phyloP scores from a whole-genome alignment of 2,113 vertebrate species.

The Columba janthina region DNA sequence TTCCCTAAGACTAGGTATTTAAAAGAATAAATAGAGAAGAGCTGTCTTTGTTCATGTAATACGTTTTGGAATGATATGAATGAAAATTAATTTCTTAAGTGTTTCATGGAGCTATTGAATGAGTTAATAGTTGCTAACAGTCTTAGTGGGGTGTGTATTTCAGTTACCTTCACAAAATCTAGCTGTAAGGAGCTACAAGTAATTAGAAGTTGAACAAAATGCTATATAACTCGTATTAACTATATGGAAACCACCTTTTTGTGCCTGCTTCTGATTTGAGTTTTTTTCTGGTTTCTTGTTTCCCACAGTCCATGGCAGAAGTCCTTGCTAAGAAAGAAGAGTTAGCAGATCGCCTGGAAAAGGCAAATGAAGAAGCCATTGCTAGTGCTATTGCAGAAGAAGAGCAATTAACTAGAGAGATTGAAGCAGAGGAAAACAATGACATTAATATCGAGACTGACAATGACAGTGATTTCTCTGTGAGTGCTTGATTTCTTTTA shows the following conservation, averaged over 20 bases:
- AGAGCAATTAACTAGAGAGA: conserved; percentile 95
- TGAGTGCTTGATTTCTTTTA: conserved; percentile 70
- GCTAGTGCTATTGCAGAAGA: conserved; percentile 98
- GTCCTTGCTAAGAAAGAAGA: conserved; percentile 98
- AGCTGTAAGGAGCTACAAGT: neutral
- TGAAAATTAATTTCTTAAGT: neutral
- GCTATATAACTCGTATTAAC: neutral
- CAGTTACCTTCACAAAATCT: neutral
- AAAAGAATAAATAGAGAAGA: neutral
- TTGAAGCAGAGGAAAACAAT: conserved; percentile 93
- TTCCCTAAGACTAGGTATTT: neutral
- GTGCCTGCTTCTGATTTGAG: neutral
- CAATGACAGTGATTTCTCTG: conserved; percentile 92
- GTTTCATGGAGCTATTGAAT: neutral
- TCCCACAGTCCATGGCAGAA: conserved; percentile 92
- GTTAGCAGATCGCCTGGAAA: conserved; percentile 93
- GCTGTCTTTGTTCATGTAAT: neutral
- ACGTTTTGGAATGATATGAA: neutral
- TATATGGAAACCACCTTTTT: neutral
- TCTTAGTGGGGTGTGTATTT: neutral
- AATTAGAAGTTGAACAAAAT: neutral
- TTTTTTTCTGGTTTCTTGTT: neutral
- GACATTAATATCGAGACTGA: conserved; percentile 91
- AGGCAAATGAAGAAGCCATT: conserved; percentile 97
- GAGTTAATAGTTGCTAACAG: neutral